Evolutionary conservation across 2,113 vertebrate genomes (phyloP).

Genomic region (Boleophthalmus pectinirostris): DNA sequence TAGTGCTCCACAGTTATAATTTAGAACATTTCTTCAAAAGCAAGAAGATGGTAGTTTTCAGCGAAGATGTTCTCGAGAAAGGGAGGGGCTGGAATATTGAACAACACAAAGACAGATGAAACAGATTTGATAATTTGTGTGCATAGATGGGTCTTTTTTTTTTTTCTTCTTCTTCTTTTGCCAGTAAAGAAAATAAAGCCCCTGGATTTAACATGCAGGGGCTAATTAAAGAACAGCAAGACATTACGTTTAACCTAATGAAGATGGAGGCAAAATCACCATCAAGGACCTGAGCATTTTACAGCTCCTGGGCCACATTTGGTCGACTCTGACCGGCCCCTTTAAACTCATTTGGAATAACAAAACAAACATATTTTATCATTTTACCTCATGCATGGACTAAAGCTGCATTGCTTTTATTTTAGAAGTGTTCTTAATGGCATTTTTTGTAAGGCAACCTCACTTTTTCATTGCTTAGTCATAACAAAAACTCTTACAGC

Average conservation of each 20-base stretch:
- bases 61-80: constrained; percentile 33
- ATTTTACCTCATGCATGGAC: no score
- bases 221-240: constrained; percentile 62
- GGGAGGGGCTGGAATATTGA: constrained; percentile 41
- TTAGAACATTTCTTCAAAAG: constrained; percentile 28
- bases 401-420: no score
- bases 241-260: constrained; percentile 56
- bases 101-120: constrained; percentile 43
- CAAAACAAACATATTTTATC: no score
- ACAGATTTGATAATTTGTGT: constrained; percentile 54
- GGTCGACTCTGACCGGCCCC: no score
- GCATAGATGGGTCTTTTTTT: constrained; percentile 17
- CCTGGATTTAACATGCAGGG: constrained; percentile 51
- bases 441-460: no score
- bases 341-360: no score
- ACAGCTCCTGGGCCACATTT: no score
- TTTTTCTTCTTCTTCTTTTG: constrained; percentile 37
- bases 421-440: no score
- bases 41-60: constrained; percentile 24
- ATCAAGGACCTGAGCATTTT: no score
- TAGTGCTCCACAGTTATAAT: background rate
- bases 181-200: constrained; percentile 61
- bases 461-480: no score
- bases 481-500: no score
- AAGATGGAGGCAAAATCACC: constrained; percentile 38